A percentile compares a stretch with the other conserved stretches of the same genome.
phyloP scores from a whole-genome alignment of 2,888 invertebrate genomes.

The Drosophila austrosaltans region DNA sequence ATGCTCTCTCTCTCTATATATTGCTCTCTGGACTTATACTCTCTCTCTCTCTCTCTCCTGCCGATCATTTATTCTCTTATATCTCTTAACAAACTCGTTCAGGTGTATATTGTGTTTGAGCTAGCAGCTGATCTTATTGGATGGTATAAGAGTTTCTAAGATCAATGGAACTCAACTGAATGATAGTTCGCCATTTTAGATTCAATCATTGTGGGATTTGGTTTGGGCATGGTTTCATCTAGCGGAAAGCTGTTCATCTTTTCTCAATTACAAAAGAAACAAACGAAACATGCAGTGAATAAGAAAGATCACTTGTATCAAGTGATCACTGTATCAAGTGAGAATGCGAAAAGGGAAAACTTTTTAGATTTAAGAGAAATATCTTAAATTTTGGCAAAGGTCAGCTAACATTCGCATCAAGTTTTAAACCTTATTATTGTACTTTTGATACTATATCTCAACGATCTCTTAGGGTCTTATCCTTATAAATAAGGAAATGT shows the following conservation, averaged over 20 bases:
- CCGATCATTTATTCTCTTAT: constrained; percentile 22
- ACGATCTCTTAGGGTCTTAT: no score
- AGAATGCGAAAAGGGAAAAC: no score
- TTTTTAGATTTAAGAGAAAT: no score
- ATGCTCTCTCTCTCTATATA: constrained; percentile 17
- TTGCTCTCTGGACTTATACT: not conserved
- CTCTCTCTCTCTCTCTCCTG: constrained; percentile 13
- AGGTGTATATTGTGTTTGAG: constrained; percentile 28
- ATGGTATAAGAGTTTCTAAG: constrained; percentile 57
- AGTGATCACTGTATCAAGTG: no score
- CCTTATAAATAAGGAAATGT: no score
- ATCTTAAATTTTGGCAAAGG: no score
- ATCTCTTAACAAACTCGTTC: constrained; percentile 34
- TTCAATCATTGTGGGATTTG: constrained; percentile 44
- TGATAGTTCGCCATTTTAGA: constrained; percentile 73
- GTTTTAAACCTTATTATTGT: no score
- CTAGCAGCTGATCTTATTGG: constrained; percentile 70
- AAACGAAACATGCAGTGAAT: not conserved
- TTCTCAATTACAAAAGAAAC: not conserved
- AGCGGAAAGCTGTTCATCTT: not conserved
- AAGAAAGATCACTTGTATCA: no score
- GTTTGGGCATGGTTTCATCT: constrained; percentile 17
- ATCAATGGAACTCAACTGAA: constrained; percentile 26
- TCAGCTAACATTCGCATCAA: no score
- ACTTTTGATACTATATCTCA: no score